Conservation (phyloP, 1,140 invertebrate species). For the Melitaea cinxia region DNA sequence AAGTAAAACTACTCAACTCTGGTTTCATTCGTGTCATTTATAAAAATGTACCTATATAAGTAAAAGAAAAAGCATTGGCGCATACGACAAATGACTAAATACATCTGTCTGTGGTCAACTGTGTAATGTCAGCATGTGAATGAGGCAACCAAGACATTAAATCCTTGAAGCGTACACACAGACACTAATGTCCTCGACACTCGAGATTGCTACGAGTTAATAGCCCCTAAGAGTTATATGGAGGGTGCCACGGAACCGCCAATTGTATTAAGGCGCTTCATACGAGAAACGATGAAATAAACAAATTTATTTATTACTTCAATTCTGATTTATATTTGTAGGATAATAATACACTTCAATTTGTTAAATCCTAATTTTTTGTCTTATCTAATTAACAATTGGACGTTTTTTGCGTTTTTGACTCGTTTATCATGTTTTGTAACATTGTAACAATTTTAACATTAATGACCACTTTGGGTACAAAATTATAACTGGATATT, state of each 20-base stretch:
- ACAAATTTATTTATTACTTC: too few relatives aligned
- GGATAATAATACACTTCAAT: too few relatives aligned
- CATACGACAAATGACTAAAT: background rate
- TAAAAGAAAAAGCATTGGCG: too few relatives aligned
- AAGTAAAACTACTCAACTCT: background rate
- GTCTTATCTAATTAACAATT: too few relatives aligned
- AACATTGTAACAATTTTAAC: too few relatives aligned
- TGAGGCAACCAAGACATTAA: slow-evolving; percentile 23
- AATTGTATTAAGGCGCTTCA: slow-evolving; percentile 8
- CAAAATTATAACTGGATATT: too few relatives aligned
- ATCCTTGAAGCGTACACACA: slow-evolving; percentile 14
- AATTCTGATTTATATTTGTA: too few relatives aligned
- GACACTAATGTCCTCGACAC: slow-evolving; percentile 33
- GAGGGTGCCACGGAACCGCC: slow-evolving; percentile 9
- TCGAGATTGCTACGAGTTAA: slow-evolving; percentile 32
- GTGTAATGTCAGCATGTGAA: slow-evolving; percentile 2
- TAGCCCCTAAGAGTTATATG: slow-evolving; percentile 28
- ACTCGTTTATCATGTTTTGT: too few relatives aligned
- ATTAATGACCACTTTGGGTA: too few relatives aligned
- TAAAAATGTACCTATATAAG: background rate
- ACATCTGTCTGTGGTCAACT: background rate
- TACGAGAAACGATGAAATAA: background rate
- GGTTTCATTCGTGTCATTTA: too few relatives aligned
- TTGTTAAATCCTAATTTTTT: too few relatives aligned
- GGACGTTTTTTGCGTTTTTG: too few relatives aligned